A percentile compares a stretch with the other conserved stretches of the same genome.
phyloP scores from a whole-genome alignment of 2,797 vertebrate species.

The Echiichthys vipera region DNA sequence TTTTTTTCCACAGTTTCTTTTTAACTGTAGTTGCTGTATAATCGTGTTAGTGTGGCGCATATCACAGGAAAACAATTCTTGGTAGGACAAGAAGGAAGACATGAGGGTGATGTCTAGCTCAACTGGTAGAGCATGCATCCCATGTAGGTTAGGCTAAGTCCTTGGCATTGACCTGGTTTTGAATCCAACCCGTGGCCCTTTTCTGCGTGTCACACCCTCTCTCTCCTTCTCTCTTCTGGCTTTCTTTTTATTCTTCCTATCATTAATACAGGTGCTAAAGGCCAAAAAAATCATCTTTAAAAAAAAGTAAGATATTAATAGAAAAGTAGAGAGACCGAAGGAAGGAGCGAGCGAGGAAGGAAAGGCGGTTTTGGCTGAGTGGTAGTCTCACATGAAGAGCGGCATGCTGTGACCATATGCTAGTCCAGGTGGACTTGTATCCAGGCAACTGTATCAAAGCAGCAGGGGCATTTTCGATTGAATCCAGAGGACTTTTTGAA shows the following conservation, averaged over 20 bases:
- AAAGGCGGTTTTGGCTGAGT: conserved; percentile 73
- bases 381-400: conserved; percentile 79
- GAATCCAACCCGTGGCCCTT: too few relatives aligned
- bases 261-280: too few relatives aligned
- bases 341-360: conserved; percentile 33
- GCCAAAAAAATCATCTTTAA: too few relatives aligned
- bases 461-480: conserved; percentile 74
- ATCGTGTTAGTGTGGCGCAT: conserved; percentile 5
- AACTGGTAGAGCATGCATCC: too few relatives aligned
- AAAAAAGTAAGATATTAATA: conserved; percentile 41
- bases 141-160: too few relatives aligned
- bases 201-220: too few relatives aligned
- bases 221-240: too few relatives aligned
- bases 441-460: conserved; percentile 86
- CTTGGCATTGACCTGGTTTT: too few relatives aligned
- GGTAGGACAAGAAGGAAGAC: too few relatives aligned
- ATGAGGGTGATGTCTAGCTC: too few relatives aligned
- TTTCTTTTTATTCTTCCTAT: too few relatives aligned
- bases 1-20: conserved; percentile 18
- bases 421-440: conserved; percentile 85
- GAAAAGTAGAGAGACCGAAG: conserved; percentile 32
- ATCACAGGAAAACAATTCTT: conserved; percentile 25
- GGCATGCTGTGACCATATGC: conserved; percentile 86
- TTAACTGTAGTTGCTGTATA: conserved; percentile 16
- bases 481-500: conserved; percentile 81